These are phyloP conservation scores for Gobiocypris rarus DNA, from an alignment of 2,113 vertebrate genomes.

Conservation along the genomic window DNA sequence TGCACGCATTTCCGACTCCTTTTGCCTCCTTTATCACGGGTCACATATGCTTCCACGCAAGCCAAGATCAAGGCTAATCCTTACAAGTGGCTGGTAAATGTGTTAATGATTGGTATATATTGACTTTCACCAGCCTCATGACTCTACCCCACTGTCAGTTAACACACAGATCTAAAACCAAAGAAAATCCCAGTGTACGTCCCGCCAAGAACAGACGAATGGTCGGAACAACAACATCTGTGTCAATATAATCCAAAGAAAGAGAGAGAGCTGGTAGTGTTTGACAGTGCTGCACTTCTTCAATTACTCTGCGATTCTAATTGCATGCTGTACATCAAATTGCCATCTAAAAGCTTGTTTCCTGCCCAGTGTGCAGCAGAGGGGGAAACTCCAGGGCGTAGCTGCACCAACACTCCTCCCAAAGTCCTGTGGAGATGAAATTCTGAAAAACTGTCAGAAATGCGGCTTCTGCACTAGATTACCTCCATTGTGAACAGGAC, in stretches of 20 bases:
- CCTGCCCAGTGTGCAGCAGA: slow-evolving; percentile 38
- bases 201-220: neutral
- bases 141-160: slow-evolving; percentile 38
- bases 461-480: neutral
- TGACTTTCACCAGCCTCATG: slow-evolving; percentile 57
- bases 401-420: slow-evolving; percentile 28
- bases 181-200: neutral
- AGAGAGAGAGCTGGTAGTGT: neutral
- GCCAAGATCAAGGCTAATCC: slow-evolving; percentile 55
- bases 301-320: slow-evolving; percentile 61
- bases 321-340: slow-evolving; percentile 60
- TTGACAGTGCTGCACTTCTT: slow-evolving; percentile 35
- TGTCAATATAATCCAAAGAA: neutral
- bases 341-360: slow-evolving; percentile 58
- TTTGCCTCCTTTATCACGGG: too few species aligned
- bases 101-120: slow-evolving; percentile 64
- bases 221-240: neutral
- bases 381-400: slow-evolving; percentile 60
- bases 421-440: slow-evolving; percentile 35
- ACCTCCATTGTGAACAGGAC: neutral
- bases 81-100: slow-evolving; percentile 37
- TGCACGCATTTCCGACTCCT: too few species aligned
- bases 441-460: slow-evolving; percentile 28
- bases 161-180: slow-evolving; percentile 3
- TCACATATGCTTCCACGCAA: neutral